Evolutionary conservation across 2,888 invertebrate species (phyloP).

Genomic region (Agonopterix heracliana): DNA sequence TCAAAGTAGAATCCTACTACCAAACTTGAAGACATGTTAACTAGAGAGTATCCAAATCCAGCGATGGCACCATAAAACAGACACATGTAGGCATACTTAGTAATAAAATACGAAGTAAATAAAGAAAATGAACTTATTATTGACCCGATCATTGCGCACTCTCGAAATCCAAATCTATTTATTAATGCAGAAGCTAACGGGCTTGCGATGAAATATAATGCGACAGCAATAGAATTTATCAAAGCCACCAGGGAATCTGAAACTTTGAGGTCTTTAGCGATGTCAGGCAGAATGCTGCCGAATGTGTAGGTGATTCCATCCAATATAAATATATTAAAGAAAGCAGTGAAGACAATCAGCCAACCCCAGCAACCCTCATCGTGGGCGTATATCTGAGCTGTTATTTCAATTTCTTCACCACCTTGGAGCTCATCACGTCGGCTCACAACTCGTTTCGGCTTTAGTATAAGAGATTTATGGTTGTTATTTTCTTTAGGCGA

Average conservation of each 20-base stretch:
- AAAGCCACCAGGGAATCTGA: constrained; percentile 43
- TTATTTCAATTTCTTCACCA: constrained; percentile 61
- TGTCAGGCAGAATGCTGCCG: constrained; percentile 49
- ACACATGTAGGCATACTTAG: constrained; percentile 34
- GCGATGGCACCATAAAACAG: constrained; percentile 49
- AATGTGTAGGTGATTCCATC: constrained; percentile 59
- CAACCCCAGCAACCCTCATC: constrained; percentile 65
- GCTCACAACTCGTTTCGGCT: neutral
- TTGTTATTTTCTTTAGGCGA: neutral
- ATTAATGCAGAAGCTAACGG: constrained; percentile 60
- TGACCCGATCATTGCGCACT: constrained; percentile 55
- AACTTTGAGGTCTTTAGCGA: constrained; percentile 40
- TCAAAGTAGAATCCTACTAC: constrained; percentile 69
- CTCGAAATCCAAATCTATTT: constrained; percentile 63
- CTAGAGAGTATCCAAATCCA: constrained; percentile 54
- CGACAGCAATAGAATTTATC: constrained; percentile 53
- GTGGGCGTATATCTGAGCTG: constrained; percentile 60
- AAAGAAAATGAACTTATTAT: constrained; percentile 42
- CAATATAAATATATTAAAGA: constrained; percentile 41
- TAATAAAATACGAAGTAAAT: constrained; percentile 47
- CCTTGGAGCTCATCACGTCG: constrained; percentile 27
- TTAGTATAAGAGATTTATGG: neutral
- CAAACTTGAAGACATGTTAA: constrained; percentile 48
- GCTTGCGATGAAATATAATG: constrained; percentile 50
- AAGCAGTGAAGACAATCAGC: constrained; percentile 52